Base-by-base conservation (phyloP, 2,888 invertebrate genomes). In the Acutogordius australiensis region DNA sequence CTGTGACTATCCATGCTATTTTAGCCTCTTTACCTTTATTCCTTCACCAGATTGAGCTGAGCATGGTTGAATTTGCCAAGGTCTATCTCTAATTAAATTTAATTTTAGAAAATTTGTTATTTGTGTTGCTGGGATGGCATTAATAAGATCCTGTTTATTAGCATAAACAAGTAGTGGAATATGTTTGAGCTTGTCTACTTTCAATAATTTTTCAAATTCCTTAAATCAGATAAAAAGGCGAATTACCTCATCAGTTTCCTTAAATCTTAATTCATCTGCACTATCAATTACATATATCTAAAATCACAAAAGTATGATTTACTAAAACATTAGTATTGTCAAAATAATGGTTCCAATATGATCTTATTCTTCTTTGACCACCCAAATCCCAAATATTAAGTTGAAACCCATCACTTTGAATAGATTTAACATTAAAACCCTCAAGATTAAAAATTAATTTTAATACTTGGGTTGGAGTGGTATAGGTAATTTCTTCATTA, bases 311-410 rank as follows among this genome's bases (percentile, higher is more conserved):
- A 44, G 18, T 51, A n/a, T 21, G 13, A 51, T n/a, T n/a, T 74
- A 91, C 91, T 72, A 97, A 75, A 63, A 94, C 81, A 76, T 97
- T 97, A 26, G 97, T 97, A 71, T 94, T 94, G 70, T 97, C 94
- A 74, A 91, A 94, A 73, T 97, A 97, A 73, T 99, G 97, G 67
- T 84, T 80, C 97, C 97, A 97, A 68, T 97, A 97, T 0, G 97
- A 94, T 30, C 97, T 76, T 64, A 97, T 97, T 73, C 90, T 91
- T 68, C 91, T 77, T 69, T 99, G 94, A 0, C 97, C 97, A 0
- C 97, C 97, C 64, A 97, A 94, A 71, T 99, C 97, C 97, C 97
- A 97, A 0, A 97, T 91, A 70, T 99, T 97, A 4, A 97, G 72
- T 69, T 90, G 90, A 68, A 90, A 88, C 1, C 91, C 90, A 65